Evolutionary conservation across 2,797 vertebrate genomes (phyloP).

Genomic region (Remorina albescens): DNA sequence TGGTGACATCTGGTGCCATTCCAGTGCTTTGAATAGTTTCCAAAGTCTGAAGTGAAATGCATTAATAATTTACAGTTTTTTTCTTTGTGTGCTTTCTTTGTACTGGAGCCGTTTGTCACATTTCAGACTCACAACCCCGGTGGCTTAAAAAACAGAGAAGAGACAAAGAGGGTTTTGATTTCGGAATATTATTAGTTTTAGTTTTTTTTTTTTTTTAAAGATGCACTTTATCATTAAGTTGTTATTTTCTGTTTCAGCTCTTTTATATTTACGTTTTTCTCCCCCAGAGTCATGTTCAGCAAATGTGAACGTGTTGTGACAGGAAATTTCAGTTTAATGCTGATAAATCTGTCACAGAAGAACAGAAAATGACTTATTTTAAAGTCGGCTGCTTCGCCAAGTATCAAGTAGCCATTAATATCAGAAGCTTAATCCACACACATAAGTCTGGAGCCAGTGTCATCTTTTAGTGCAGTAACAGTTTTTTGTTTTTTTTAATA

Average conservation of each 20-base stretch:
- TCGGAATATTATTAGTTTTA: no score
- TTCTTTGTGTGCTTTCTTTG: conserved; percentile 40
- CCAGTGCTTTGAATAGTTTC: conserved; percentile 44
- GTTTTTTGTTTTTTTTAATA: no score
- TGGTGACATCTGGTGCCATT: conserved; percentile 58
- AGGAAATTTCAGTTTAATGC: conserved; percentile 15
- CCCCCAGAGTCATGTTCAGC: no score
- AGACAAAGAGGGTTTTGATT: neutral
- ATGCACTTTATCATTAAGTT: no score
- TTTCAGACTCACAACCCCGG: conserved; percentile 37
- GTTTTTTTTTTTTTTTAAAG: no score
- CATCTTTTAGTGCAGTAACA: no score
- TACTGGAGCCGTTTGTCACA: conserved; percentile 22
- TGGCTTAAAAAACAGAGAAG: neutral
- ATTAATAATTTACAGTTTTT: conserved; percentile 55
- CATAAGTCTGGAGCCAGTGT: neutral
- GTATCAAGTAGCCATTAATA: no score
- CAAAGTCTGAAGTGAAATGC: conserved; percentile 54
- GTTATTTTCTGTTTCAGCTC: no score
- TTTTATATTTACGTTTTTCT: no score
- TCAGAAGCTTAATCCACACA: neutral
- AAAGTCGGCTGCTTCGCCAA: neutral
- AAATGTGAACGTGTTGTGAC: neutral
- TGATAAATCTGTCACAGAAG: conserved; percentile 31
- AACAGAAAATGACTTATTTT: conserved; percentile 25